A percentile compares a stretch with the other conserved stretches of the same genome.
Evolutionary conservation across 2,888 invertebrate species (phyloP).

Genomic region (Cheilosia scutellata): DNA sequence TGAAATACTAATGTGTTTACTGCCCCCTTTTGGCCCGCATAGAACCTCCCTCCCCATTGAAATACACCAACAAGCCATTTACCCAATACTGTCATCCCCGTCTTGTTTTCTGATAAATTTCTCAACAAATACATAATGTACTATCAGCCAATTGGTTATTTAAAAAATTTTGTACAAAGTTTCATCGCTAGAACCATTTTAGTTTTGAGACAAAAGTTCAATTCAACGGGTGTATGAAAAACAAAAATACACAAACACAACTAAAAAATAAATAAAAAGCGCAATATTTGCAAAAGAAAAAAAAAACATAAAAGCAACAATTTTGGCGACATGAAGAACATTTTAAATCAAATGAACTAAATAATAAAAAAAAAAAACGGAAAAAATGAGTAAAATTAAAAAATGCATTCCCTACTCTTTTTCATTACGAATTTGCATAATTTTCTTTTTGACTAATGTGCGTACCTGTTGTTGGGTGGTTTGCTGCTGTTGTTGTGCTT

Average conservation of each 20-base stretch:
- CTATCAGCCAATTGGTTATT: constrained; percentile 48
- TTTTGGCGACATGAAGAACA: constrained; percentile 24
- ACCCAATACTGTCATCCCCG: too few relatives aligned
- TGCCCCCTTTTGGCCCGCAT: too few relatives aligned
- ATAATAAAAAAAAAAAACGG: not conserved
- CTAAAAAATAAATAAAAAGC: constrained; percentile 9
- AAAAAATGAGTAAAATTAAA: constrained; percentile 15
- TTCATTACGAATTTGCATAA: constrained; percentile 83
- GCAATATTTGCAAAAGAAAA: constrained; percentile 36
- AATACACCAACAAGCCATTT: too few relatives aligned
- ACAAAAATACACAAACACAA: constrained; percentile 28
- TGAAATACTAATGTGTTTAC: too few relatives aligned
- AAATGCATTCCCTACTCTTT: constrained; percentile 80
- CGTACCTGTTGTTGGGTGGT: constrained; percentile 84
- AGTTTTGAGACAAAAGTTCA: constrained; percentile 19
- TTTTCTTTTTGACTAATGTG: constrained; percentile 84
- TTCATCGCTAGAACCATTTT: constrained; percentile 66
- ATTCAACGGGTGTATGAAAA: not conserved
- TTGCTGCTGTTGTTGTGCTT: constrained; percentile 77
- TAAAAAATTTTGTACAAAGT: constrained; percentile 23
- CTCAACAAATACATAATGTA: not conserved
- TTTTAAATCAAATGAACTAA: not conserved
- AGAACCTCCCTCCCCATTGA: too few relatives aligned
- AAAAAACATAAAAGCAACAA: constrained; percentile 50
- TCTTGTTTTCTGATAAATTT: too few relatives aligned